Evolutionary conservation across 2,797 vertebrate species (phyloP).

Genomic region (Orestias chungarensis): DNA sequence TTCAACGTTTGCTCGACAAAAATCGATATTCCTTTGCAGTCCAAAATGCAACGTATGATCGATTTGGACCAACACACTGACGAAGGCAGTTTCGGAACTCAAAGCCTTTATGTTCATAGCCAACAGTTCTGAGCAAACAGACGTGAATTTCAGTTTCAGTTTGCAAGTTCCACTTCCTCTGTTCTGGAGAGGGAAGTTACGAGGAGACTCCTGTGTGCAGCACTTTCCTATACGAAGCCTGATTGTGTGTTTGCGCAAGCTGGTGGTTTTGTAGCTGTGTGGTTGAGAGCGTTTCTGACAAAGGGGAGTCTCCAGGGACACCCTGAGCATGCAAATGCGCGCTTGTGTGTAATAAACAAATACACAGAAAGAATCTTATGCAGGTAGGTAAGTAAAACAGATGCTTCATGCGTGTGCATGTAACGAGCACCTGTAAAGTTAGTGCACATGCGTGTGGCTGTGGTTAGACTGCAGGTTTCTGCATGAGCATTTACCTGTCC

Average conservation of each 20-base stretch:
- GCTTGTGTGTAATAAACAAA: slow-evolving; percentile 22
- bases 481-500: neutral
- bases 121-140: slow-evolving; percentile 33
- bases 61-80: neutral
- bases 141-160: slow-evolving; percentile 75
- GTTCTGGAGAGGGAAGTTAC: slow-evolving; percentile 70
- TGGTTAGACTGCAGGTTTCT: neutral
- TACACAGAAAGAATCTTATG: slow-evolving; percentile 16
- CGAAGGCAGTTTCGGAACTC: neutral
- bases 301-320: slow-evolving; percentile 82
- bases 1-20: neutral
- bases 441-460: neutral
- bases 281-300: slow-evolving; percentile 64
- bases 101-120: slow-evolving; percentile 4
- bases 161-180: slow-evolving; percentile 74
- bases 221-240: slow-evolving; percentile 36
- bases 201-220: slow-evolving; percentile 70
- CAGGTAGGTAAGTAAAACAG: neutral
- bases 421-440: neutral
- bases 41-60: neutral
- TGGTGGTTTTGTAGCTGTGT: slow-evolving; percentile 64
- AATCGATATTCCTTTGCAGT: neutral
- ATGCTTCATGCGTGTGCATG: neutral
- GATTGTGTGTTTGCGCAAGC: slow-evolving; percentile 53
- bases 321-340: slow-evolving; percentile 51